phyloP scores from a whole-genome alignment of 2,113 vertebrate species.

The Arvicanthis niloticus region DNA sequence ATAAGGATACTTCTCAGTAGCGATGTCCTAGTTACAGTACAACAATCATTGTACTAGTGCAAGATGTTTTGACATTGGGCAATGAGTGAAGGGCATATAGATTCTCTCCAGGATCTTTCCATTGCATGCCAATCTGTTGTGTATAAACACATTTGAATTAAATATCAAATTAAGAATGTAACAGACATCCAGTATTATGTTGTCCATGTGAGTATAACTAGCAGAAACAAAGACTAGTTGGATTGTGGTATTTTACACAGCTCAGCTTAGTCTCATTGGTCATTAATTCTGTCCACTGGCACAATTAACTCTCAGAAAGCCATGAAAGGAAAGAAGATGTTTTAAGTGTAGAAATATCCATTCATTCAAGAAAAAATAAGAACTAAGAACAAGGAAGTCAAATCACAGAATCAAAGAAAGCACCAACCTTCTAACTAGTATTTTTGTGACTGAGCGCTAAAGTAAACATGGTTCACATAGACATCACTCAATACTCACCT shows the following conservation, averaged over 20 bases:
- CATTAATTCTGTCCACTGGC: background rate
- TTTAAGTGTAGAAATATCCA: background rate
- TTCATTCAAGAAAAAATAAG: background rate
- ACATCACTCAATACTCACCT: background rate
- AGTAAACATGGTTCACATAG: background rate
- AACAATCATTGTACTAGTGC: background rate
- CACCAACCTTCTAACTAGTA: background rate
- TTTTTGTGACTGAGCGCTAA: background rate
- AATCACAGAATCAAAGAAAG: background rate
- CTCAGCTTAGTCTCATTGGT: background rate
- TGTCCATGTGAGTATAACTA: background rate
- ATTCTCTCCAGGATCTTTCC: background rate
- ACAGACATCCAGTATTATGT: background rate
- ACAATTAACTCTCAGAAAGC: background rate
- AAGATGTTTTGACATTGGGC: background rate
- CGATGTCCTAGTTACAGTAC: background rate
- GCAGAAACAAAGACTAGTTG: background rate
- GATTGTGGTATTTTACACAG: background rate
- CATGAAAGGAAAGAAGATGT: background rate
- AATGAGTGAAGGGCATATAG: background rate
- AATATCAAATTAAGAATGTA: background rate
- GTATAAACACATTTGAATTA: background rate
- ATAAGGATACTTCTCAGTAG: background rate
- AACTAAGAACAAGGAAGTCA: background rate
- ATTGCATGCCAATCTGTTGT: background rate